Percentiles rank a stretch among this genome's conserved stretches.
phyloP scores from a whole-genome alignment of 2,888 invertebrate genomes.

The Antitype chi region DNA sequence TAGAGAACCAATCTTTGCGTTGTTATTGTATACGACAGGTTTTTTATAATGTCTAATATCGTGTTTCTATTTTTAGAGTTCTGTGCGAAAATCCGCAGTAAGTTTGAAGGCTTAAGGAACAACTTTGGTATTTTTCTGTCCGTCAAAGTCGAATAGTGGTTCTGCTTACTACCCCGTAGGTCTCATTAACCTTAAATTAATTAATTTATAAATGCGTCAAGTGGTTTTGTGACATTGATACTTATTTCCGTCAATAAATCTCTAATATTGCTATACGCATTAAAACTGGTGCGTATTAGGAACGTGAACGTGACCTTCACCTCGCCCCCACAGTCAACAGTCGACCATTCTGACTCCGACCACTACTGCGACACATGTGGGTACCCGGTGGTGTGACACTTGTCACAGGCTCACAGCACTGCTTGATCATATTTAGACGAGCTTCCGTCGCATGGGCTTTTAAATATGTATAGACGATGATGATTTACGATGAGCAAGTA shows the following conservation, averaged over 20 bases:
- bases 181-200: constrained; percentile 15
- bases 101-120: neutral
- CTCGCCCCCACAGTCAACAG: constrained; percentile 10
- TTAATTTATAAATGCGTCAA: neutral
- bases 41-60: constrained; percentile 18
- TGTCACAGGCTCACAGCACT: neutral
- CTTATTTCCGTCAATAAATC: constrained; percentile 45
- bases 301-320: constrained; percentile 15
- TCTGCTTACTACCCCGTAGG: neutral
- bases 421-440: neutral
- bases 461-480: neutral
- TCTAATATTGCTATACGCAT: constrained; percentile 4
- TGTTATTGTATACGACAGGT: constrained; percentile 17
- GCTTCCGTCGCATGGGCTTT: neutral
- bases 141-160: neutral
- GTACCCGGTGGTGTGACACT: constrained; percentile 1
- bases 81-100: no score
- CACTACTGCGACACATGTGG: neutral
- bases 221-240: constrained; percentile 13
- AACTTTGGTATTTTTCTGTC: neutral
- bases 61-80: constrained; percentile 6
- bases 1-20: constrained; percentile 25
- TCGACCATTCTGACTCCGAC: constrained; percentile 5
- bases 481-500: no score
- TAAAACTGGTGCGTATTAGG: constrained; percentile 10